Evolutionary conservation across 2,797 vertebrate species (phyloP), one percentile per base, ranked within the genome.

Genomic region (Vespertilio murinus): DNA sequence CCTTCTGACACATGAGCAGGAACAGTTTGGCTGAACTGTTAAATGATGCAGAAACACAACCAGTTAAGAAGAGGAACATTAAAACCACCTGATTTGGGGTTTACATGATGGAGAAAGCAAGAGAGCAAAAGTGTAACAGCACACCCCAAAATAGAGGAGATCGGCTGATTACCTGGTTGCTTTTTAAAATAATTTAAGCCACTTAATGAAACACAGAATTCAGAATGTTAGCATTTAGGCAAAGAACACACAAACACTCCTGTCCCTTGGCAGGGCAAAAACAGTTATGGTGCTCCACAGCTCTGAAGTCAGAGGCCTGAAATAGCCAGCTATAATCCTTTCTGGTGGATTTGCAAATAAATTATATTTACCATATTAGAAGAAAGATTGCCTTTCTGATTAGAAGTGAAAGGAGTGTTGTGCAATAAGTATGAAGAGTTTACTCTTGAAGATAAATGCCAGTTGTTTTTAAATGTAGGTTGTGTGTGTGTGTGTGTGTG

Each of bases 371-470:
- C 70, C 77, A 33, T 95, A 91, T 95, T 96, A 82, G 95, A 96
- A 96, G 94, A 96, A 96, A 92, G 79, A 96, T 95, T 93, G 91
- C 71, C 30, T 96, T 94, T 96, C 64, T 95, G 93, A 96, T 96
- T 96, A 91, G 73, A 95, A 95, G 82, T 96, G 95, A 97, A 96
- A 80, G 82, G 83, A 90, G 33, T 69, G 33, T 94, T 94, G 88
- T 81, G 85, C 49, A 96, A 84, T 87, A 78, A 84, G 35, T 88
- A 78, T 67, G 84, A 92, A 90, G 90, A 65, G 33, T 64, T 97
- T 81, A 91, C 35, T 91, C 82, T 91, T 78, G 35, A 92, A 93
- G 87, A 96, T 82, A 96, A 93, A 93, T 86, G 78, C 78, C 90
- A 80, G 77, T 88, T 92, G 25, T 81, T 90, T 87, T 85, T 64